Evolutionary conservation across 2,113 vertebrate species (phyloP).

Genomic region (Brachirus orientalis): DNA sequence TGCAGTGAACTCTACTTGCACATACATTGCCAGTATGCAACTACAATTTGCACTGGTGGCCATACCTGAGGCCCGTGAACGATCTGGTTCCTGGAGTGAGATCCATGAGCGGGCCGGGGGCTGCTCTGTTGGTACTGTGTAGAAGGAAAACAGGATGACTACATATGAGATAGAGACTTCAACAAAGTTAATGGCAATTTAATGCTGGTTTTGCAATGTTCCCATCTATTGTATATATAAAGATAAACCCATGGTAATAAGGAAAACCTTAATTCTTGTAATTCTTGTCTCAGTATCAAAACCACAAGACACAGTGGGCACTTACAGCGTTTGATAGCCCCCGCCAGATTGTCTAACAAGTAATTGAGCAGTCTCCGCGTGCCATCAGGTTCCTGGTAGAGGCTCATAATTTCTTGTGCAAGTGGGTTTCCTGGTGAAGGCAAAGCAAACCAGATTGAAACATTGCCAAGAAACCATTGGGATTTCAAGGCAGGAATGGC

Average conservation of each 20-base stretch:
- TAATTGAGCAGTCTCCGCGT: conserved; percentile 97
- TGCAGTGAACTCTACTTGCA: too few species aligned
- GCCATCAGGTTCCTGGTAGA: conserved; percentile 98
- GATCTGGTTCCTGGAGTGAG: conserved; percentile 93
- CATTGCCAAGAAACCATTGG: conserved; percentile 1
- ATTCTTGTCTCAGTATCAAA: conserved; percentile 5
- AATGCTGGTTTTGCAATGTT: too few species aligned
- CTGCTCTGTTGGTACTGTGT: conserved; percentile 91
- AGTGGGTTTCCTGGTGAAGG: conserved; percentile 92
- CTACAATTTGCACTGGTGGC: neutral
- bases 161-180: neutral
- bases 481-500: conserved; percentile 43
- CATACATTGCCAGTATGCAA: neutral
- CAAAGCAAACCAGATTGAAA: conserved; percentile 27
- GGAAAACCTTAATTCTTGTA: neutral
- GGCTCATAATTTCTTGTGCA: conserved; percentile 97
- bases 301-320: conserved; percentile 53
- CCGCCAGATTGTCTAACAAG: conserved; percentile 99
- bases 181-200: too few species aligned
- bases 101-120: conserved; percentile 97
- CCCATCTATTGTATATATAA: neutral
- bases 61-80: conserved; percentile 89
- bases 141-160: neutral
- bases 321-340: conserved; percentile 97
- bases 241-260: neutral